A percentile compares a stretch with the other conserved stretches of the same genome.
Conservation (phyloP, 2,113 vertebrate genomes). For the Tiliqua scincoides region DNA sequence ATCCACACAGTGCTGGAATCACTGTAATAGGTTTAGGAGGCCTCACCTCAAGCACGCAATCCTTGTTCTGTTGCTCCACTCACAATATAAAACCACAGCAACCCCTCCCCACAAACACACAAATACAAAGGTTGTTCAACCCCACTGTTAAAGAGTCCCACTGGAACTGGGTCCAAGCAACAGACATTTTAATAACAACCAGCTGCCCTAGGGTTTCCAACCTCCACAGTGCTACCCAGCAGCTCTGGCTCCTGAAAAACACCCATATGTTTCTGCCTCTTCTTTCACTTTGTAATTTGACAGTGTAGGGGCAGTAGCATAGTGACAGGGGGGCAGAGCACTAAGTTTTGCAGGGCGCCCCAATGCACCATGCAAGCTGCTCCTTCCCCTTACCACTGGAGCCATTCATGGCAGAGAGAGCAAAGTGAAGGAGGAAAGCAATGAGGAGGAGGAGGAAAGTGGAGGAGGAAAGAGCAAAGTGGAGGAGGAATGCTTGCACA, state of each 20-base stretch:
- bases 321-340: no score
- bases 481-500: no score
- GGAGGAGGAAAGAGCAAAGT: no score
- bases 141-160: not conserved
- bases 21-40: not conserved
- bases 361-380: no score
- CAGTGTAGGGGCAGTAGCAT: no score
- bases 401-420: no score
- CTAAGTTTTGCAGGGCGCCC: no score
- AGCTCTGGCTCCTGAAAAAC: not conserved
- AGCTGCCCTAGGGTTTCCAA: not conserved
- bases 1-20: not conserved
- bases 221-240: not conserved
- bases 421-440: no score
- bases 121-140: not conserved
- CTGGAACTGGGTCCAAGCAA: no score
- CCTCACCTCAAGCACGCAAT: no score
- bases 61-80: not conserved
- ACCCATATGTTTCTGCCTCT: not conserved
- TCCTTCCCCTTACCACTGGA: no score
- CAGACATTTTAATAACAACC: not conserved
- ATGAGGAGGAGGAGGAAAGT: no score
- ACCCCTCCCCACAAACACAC: not conserved
- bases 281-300: not conserved
- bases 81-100: not conserved